Evolutionary conservation across 2,113 vertebrate genomes (phyloP).

Genomic region (Tragelaphus strepsiceros): DNA sequence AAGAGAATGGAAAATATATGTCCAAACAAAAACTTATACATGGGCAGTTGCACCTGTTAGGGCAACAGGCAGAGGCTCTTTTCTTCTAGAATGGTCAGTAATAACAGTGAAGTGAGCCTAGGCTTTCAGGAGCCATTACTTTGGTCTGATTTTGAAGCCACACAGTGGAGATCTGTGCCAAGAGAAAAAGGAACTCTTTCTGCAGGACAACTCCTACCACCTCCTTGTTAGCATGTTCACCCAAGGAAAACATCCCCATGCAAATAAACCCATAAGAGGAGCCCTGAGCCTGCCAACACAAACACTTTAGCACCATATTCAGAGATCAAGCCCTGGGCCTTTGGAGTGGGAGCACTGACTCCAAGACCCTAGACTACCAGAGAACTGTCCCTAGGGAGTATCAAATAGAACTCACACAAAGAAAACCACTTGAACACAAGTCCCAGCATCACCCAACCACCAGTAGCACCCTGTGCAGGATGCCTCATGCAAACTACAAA

Average conservation of each 20-base stretch:
- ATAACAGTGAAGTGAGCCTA: neutral
- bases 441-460: neutral
- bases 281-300: neutral
- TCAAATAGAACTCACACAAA: neutral
- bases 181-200: neutral
- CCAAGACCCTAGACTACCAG: neutral
- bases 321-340: neutral
- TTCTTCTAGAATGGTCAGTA: neutral
- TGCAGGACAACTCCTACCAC: neutral
- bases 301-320: neutral
- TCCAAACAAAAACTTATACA: neutral
- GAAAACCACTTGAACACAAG: neutral
- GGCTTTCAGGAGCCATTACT: neutral
- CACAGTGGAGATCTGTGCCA: neutral
- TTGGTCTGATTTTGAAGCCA: neutral
- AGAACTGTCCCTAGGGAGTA: neutral
- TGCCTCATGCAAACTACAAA: neutral
- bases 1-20: neutral
- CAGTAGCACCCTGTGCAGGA: neutral
- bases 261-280: neutral
- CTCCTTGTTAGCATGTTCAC: neutral
- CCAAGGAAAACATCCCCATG: neutral
- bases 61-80: neutral
- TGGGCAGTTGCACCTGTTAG: neutral
- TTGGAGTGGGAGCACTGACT: neutral